Base-by-base conservation (phyloP, 1,140 invertebrate genomes). In the Eufriesea mexicana region DNA sequence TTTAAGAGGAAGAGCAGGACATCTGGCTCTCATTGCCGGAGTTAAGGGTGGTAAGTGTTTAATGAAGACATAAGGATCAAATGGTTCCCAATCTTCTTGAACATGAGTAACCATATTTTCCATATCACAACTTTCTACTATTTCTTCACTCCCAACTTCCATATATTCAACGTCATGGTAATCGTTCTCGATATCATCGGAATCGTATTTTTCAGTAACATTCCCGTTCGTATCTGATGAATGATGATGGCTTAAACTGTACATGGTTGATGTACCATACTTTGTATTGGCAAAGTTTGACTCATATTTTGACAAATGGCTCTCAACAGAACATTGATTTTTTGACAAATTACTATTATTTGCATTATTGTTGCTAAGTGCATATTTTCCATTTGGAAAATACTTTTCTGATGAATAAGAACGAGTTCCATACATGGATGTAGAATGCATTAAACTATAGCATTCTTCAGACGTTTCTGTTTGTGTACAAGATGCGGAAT, bases 11-110 rank as follows among this genome's bases (percentile, higher is more conserved):
- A 99, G 94, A 23, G 98, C 98, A 18, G 98, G 98, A 91, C 97
- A 97, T 83, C 98, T 95, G 0, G 97, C 97, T 79, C 97, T 95
- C 95, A 99, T 96, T 66, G 98, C 98, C 10, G 97, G 95, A 4
- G 98, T 98, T 23, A 99, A 91, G 1, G 98, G 98, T 42, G 98
- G 98, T 84, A 99, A 94, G 94, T 98, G 97, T 93, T 98, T 98
- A 73, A 99, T 99, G 91, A 99, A 99, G 57, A 97, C 95, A 90
- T 98, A 98, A 6, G 97, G 97, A 94, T 98, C 98, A 91, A 98
- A 98, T 2, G 97, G 95, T 86, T 98, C 97, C 92, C 96, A 96
- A 94, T 97, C 97, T 5, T 96, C 96, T 23, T 96, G 95, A 18
- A 95, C 95, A 89, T 96, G 95, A 51, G 91, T 91, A 59, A 93